Conservation (phyloP, 2,113 vertebrate species). For the Mobula birostris region DNA sequence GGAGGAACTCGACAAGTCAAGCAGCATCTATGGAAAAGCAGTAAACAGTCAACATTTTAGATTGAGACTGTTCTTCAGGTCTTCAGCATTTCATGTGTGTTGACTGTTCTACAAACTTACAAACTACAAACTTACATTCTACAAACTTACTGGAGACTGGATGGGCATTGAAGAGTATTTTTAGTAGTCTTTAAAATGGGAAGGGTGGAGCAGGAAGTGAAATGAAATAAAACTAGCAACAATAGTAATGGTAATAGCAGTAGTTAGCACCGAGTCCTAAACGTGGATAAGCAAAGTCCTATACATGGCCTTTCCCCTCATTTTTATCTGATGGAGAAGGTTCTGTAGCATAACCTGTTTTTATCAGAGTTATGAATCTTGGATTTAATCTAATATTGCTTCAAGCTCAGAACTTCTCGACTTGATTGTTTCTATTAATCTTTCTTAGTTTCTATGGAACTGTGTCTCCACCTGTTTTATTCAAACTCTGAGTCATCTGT, state of each 20-base stretch:
- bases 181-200: neutral
- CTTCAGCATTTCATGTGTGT: too few species aligned
- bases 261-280: neutral
- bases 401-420: neutral
- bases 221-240: neutral
- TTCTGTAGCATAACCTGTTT: neutral
- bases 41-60: too few species aligned
- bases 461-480: neutral
- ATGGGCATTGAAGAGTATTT: neutral
- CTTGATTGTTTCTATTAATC: neutral
- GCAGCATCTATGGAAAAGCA: too few species aligned
- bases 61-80: too few species aligned
- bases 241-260: too few species aligned
- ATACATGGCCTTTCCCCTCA: neutral
- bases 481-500: neutral
- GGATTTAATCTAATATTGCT: neutral
- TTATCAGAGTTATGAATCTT: neutral
- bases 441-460: neutral
- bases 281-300: neutral
- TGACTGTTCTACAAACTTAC: neutral
- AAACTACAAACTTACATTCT: too few species aligned
- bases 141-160: neutral
- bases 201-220: neutral
- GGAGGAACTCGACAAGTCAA: too few species aligned
- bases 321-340: neutral